Evolutionary conservation across 2,888 invertebrate genomes (phyloP).

Genomic region (Philereme vetulata): DNA sequence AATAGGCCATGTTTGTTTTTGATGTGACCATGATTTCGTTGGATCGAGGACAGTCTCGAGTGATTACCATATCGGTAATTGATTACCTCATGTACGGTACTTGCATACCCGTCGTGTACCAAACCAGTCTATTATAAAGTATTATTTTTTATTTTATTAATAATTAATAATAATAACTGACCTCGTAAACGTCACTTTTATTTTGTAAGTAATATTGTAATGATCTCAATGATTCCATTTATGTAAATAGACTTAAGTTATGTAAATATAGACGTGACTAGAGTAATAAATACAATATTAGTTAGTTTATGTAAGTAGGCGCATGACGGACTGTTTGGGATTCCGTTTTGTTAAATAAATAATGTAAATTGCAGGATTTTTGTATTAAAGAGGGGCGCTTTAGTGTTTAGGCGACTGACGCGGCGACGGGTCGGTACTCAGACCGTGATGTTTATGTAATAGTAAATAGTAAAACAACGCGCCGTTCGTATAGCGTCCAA

Average conservation of each 20-base stretch:
- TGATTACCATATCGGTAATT: slow-evolving; percentile 42
- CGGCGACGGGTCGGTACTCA: slow-evolving; percentile 39
- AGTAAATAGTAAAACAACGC: slow-evolving; percentile 52
- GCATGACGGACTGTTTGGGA: slow-evolving; percentile 53
- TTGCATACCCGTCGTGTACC: slow-evolving; percentile 61
- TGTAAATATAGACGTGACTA: slow-evolving; percentile 66
- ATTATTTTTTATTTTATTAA: slow-evolving; percentile 72
- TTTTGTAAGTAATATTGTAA: slow-evolving; percentile 70
- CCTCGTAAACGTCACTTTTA: slow-evolving; percentile 70
- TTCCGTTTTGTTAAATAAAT: slow-evolving; percentile 45
- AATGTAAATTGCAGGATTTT: slow-evolving; percentile 43
- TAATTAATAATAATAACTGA: slow-evolving; percentile 57
- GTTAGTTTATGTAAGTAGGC: slow-evolving; percentile 54
- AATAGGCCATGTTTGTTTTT: slow-evolving; percentile 43
- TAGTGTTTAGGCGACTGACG: slow-evolving; percentile 38
- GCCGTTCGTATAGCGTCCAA: slow-evolving; percentile 78
- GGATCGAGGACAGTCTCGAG: slow-evolving; percentile 39
- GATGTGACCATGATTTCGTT: slow-evolving; percentile 40
- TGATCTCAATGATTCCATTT: slow-evolving; percentile 84
- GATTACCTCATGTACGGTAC: slow-evolving; percentile 70
- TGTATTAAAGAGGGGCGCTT: slow-evolving; percentile 35
- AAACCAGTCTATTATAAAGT: slow-evolving; percentile 78
- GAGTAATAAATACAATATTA: slow-evolving; percentile 46
- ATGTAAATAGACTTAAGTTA: slow-evolving; percentile 72
- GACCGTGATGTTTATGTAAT: slow-evolving; percentile 47